phyloP scores from a whole-genome alignment of 2,888 invertebrate genomes.

The Lasioglossum figueresi region DNA sequence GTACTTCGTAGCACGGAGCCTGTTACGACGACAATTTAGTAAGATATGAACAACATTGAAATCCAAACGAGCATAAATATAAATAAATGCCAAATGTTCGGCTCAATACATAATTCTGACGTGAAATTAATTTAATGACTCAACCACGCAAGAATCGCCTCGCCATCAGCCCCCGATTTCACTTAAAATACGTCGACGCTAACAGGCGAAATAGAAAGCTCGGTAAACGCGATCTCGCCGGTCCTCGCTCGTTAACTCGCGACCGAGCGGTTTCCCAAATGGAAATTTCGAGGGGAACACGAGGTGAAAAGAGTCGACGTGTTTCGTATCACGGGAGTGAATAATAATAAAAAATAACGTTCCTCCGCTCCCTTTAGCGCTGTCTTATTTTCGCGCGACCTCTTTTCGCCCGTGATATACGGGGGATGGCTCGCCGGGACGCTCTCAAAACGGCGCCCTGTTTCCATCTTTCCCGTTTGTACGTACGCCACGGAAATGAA shows the following conservation, averaged over 20 bases:
- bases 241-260: not conserved
- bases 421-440: constrained; percentile 25
- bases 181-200: not conserved
- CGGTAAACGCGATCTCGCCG: not conserved
- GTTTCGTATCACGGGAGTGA: constrained; percentile 2
- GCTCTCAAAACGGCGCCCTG: constrained; percentile 30
- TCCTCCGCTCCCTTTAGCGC: constrained; percentile 20
- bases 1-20: too few species aligned
- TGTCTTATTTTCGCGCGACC: constrained; percentile 38
- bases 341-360: constrained; percentile 44
- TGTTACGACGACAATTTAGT: too few species aligned
- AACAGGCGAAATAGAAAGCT: not conserved
- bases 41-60: too few species aligned
- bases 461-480: constrained; percentile 34
- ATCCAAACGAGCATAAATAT: too few species aligned
- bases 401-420: constrained; percentile 32
- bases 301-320: not conserved
- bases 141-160: not conserved
- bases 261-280: not conserved
- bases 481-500: constrained; percentile 48
- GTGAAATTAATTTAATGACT: too few species aligned
- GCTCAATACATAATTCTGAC: too few species aligned
- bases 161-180: not conserved
- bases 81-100: too few species aligned
- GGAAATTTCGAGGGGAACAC: not conserved